Percentiles rank a stretch among this genome's conserved stretches.
Evolutionary conservation across 2,797 vertebrate genomes (phyloP).

Genomic region (Podarcis siculus): DNA sequence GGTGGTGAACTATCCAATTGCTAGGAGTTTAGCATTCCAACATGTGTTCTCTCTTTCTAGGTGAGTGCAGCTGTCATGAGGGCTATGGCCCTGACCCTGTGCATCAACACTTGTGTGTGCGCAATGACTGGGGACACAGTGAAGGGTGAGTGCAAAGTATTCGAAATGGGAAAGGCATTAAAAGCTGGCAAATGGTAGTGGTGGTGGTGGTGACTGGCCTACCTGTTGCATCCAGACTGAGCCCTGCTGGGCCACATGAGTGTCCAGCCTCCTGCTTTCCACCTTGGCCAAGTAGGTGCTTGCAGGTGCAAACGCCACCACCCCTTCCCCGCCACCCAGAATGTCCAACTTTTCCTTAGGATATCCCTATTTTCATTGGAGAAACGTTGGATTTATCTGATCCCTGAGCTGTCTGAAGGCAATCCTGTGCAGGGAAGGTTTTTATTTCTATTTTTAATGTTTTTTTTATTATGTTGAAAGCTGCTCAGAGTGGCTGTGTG

Average conservation of each 20-base stretch:
- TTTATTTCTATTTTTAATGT: no score
- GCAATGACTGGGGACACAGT: conserved; percentile 96
- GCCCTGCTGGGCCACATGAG: background rate
- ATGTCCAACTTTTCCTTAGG: no score
- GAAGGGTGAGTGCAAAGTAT: conserved; percentile 88
- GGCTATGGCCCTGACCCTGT: conserved; percentile 92
- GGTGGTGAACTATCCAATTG: background rate
- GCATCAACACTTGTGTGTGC: conserved; percentile 92
- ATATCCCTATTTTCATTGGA: no score
- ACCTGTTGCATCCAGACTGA: background rate
- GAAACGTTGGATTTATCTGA: no score
- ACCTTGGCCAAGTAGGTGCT: no score
- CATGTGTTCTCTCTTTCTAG: conserved; percentile 71
- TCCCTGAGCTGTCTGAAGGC: no score
- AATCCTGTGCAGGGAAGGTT: no score
- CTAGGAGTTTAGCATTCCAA: conserved; percentile 37
- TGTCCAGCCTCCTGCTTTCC: background rate
- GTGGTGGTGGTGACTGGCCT: no score
- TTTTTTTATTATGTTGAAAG: no score
- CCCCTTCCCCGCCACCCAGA: no score
- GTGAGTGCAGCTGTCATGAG: conserved; percentile 97
- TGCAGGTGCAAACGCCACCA: background rate
- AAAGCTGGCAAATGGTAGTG: background rate
- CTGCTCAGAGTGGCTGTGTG: no score
- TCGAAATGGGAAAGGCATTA: background rate